A percentile compares a stretch with the other conserved stretches of the same genome.
These are phyloP conservation scores for Metridium senile DNA, from an alignment of 92 coral and sea anemone species.

Conservation along the genomic window DNA sequence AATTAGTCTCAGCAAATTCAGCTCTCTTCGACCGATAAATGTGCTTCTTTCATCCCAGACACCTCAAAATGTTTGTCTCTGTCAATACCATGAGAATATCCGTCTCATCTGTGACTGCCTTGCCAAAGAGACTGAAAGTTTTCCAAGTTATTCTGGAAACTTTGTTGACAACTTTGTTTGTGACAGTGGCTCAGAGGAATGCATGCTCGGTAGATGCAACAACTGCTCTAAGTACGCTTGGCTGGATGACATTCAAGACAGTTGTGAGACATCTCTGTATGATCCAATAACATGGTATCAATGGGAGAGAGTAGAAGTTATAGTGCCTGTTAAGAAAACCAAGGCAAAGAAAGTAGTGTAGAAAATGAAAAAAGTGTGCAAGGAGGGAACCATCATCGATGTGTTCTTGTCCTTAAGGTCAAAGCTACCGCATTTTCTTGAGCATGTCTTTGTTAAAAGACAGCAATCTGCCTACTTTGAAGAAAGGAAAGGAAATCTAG, in stretches of 20 bases:
- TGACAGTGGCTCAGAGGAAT: constrained; percentile 51
- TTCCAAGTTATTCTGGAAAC: constrained; percentile 46
- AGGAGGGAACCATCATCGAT: constrained; percentile 21
- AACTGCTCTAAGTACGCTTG: constrained; percentile 47
- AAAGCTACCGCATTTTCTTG: constrained; percentile 41
- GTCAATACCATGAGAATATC: constrained; percentile 51
- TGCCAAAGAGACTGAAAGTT: constrained; percentile 23
- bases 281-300: constrained; percentile 16
- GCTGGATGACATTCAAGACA: constrained; percentile 24
- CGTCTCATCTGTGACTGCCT: constrained; percentile 50
- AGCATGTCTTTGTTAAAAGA: constrained; percentile 53
- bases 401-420: neutral
- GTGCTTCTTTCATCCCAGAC: constrained; percentile 40
- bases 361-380: constrained; percentile 27
- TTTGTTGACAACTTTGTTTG: constrained; percentile 65
- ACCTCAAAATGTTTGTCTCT: constrained; percentile 48
- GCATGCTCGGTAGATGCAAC: constrained; percentile 67
- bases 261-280: neutral
- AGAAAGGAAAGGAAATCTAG: constrained; percentile 7
- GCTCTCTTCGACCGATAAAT: constrained; percentile 40
- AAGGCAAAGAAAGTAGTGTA: constrained; percentile 2
- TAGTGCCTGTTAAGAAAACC: constrained; percentile 9
- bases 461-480: constrained; percentile 32
- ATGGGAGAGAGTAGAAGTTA: constrained; percentile 31
- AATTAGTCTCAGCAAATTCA: constrained; percentile 46